phyloP scores from a whole-genome alignment of 2,888 invertebrate genomes.

The Quadroppia sp. region DNA sequence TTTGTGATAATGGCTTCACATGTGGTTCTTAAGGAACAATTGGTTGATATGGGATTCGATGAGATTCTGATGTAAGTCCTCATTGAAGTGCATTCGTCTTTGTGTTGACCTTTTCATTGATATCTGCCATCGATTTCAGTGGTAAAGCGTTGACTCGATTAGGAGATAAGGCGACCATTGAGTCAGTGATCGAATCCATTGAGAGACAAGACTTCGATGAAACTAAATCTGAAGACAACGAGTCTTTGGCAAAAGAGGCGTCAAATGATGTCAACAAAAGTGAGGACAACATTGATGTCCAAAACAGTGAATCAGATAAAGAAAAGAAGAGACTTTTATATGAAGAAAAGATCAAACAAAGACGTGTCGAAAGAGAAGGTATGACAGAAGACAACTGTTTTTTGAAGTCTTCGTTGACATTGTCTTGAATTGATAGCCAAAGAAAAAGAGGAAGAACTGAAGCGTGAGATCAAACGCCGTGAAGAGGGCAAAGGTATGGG shows the following conservation, averaged over 20 bases:
- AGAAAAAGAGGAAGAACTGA: constrained; percentile 41
- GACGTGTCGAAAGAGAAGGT: constrained; percentile 38
- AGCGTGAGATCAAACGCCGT: constrained; percentile 37
- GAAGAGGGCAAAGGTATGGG: constrained; percentile 39
- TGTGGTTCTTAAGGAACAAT: constrained; percentile 35
- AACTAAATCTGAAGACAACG: neutral
- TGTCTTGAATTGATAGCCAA: constrained; percentile 27
- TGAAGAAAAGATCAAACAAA: constrained; percentile 40
- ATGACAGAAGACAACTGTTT: neutral
- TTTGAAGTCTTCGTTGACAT: neutral
- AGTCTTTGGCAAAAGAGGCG: neutral
- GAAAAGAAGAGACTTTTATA: constrained; percentile 4
- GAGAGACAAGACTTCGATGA: neutral
- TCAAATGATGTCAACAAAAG: neutral
- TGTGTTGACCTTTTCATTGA: neutral
- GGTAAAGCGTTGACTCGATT: constrained; percentile 26
- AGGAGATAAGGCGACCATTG: constrained; percentile 39
- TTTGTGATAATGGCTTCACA: constrained; percentile 37
- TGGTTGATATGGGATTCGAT: constrained; percentile 41
- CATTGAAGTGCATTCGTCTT: neutral
- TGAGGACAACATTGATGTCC: neutral
- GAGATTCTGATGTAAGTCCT: constrained; percentile 32
- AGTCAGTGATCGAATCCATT: constrained; percentile 37
- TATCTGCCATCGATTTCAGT: constrained; percentile 15
- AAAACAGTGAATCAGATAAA: neutral